A percentile compares a stretch with the other conserved stretches of the same genome.
Conservation (phyloP, 1,140 invertebrate genomes). For the Anastatus disparis region DNA sequence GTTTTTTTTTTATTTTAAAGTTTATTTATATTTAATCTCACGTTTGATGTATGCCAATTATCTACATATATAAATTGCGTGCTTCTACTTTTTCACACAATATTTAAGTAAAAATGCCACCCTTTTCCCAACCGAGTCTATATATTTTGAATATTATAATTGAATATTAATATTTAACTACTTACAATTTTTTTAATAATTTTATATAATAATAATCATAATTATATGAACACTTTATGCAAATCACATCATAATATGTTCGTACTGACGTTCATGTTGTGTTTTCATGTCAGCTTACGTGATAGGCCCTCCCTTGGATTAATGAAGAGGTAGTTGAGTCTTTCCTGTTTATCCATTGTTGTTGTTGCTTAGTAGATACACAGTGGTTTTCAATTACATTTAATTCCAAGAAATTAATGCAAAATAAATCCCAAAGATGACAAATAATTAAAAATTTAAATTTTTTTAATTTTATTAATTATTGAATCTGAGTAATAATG, state of each 20-base stretch:
- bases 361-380: constrained; percentile 53
- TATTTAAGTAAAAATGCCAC: neutral
- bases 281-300: constrained; percentile 65
- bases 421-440: too few relatives aligned
- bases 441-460: neutral
- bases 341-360: constrained; percentile 62
- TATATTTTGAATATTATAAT: neutral
- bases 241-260: constrained; percentile 45
- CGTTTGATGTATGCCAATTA: too few relatives aligned
- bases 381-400: constrained; percentile 61
- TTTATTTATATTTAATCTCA: too few relatives aligned
- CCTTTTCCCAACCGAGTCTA: too few relatives aligned
- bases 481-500: neutral
- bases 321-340: constrained; percentile 65
- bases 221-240: constrained; percentile 5
- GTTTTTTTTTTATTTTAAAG: neutral
- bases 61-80: neutral
- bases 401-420: too few relatives aligned
- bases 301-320: constrained; percentile 66
- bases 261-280: constrained; percentile 62
- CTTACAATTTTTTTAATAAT: too few relatives aligned
- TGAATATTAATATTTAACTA: neutral
- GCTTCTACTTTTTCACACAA: constrained; percentile 1
- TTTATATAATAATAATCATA: too few relatives aligned
- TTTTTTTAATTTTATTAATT: neutral